These are phyloP conservation scores for roundworm (Caenorhabditis elegans) DNA, from an alignment of 1,140 invertebrate species.

Conservation along the genomic window DNA sequence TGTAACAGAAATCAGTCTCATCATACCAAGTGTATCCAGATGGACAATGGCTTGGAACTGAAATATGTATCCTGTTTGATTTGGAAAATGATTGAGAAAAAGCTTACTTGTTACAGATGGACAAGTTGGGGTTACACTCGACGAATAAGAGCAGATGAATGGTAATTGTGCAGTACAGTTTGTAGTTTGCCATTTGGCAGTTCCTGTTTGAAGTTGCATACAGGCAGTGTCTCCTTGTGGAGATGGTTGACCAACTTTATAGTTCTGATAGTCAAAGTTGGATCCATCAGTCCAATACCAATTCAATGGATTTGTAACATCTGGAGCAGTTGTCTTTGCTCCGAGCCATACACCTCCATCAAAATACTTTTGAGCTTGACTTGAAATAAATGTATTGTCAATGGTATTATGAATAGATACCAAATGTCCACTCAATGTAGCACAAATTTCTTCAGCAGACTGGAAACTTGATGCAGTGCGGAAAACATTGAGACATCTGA, in stretches of 20 bases:
- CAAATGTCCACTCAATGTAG: neutral
- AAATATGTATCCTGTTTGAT: neutral
- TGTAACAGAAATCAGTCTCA: slow-evolving; percentile 8
- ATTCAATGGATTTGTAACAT: slow-evolving; percentile 17
- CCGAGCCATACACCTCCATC: neutral
- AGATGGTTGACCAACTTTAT: neutral
- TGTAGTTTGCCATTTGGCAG: neutral
- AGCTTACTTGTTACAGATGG: slow-evolving; percentile 5
- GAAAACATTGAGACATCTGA: neutral
- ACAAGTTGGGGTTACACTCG: slow-evolving; percentile 1
- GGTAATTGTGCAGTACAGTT: neutral
- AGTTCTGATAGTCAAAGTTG: slow-evolving; percentile 16
- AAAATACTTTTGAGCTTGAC: slow-evolving; percentile 5
- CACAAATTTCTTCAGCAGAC: neutral
- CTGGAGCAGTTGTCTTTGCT: neutral
- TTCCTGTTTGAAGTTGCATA: slow-evolving; percentile 2
- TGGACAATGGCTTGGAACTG: slow-evolving; percentile 12
- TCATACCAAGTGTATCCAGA: slow-evolving; percentile 28
- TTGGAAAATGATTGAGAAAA: no score
- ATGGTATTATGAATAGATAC: neutral
- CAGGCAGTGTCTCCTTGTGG: neutral
- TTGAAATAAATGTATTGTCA: neutral
- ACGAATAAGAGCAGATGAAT: slow-evolving; percentile 12
- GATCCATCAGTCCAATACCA: slow-evolving; percentile 21
- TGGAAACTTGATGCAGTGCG: neutral